A percentile compares a stretch with the other conserved stretches of the same genome.
Conservation (phyloP, 64 coral and sea anemone genomes). For the Dendrophyllia cribrosa region DNA sequence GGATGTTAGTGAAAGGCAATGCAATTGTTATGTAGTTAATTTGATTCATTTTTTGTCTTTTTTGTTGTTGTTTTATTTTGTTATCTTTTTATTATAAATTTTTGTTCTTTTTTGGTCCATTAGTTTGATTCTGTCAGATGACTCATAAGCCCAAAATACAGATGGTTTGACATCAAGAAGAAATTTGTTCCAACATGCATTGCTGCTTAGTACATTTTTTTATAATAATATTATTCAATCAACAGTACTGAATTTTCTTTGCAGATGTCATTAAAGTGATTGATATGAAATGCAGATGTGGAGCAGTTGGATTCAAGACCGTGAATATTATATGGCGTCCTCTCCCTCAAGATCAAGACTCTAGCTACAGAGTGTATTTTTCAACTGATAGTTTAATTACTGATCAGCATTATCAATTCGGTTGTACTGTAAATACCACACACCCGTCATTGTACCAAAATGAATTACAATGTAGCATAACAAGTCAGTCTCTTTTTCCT, state of each 20-base stretch:
- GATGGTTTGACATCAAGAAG: too few relatives aligned
- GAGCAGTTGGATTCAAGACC: not conserved
- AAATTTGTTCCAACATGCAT: too few relatives aligned
- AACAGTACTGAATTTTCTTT: not conserved
- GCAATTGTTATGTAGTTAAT: too few relatives aligned
- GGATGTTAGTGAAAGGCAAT: too few relatives aligned
- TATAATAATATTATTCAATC: too few relatives aligned
- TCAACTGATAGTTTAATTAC: not conserved
- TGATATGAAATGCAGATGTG: not conserved
- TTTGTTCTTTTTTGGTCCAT: too few relatives aligned
- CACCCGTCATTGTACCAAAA: not conserved
- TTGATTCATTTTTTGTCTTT: too few relatives aligned
- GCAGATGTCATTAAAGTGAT: not conserved
- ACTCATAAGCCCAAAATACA: too few relatives aligned
- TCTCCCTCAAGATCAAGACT: not conserved
- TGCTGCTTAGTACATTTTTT: too few relatives aligned
- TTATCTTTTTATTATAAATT: too few relatives aligned
- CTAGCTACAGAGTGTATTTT: not conserved
- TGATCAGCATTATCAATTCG: not conserved
- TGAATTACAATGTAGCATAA: slow-evolving; percentile 12
- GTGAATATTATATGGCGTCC: slow-evolving; percentile 19
- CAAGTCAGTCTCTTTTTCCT: not conserved
- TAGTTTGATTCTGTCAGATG: too few relatives aligned
- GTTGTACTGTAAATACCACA: slow-evolving; percentile 3
- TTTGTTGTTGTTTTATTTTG: too few relatives aligned